Percentiles rank a stretch among this genome's conserved stretches.
These are phyloP conservation scores for Hesperophylax magnus DNA, from an alignment of 1,140 invertebrate species.

Conservation along the genomic window DNA sequence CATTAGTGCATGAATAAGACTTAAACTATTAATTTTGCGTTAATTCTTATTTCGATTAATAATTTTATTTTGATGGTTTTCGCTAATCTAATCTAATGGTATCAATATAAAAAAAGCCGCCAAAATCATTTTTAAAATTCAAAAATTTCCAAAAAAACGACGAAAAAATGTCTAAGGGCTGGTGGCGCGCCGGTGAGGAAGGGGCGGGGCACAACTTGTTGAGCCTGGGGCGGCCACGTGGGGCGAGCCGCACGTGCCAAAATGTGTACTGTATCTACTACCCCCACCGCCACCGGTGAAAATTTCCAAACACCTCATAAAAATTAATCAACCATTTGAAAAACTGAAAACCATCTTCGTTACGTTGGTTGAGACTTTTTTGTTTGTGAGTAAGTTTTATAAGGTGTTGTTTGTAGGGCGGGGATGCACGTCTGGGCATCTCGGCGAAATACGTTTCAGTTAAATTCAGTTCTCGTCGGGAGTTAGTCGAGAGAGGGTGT, in stretches of 20 bases:
- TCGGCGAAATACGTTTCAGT: not conserved
- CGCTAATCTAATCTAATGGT: too few relatives aligned
- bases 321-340: too few relatives aligned
- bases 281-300: constrained; percentile 1
- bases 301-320: not conserved
- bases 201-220: constrained; percentile 40
- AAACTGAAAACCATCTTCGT: not conserved
- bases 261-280: constrained; percentile 12
- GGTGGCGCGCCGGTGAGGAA: not conserved
- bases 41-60: too few relatives aligned
- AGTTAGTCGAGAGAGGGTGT: not conserved
- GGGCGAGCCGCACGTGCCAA: constrained; percentile 33
- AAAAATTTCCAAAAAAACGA: constrained; percentile 4
- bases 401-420: not conserved
- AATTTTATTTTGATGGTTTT: too few relatives aligned
- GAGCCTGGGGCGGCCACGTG: constrained; percentile 36
- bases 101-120: not conserved
- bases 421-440: constrained; percentile 6
- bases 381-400: not conserved
- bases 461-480: constrained; percentile 13
- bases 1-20: too few relatives aligned
- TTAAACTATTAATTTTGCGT: too few relatives aligned
- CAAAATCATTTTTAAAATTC: not conserved
- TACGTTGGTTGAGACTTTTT: not conserved
- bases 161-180: too few relatives aligned